Conservation (phyloP, 2,113 vertebrate species). For the Hydrolagus affinis region DNA sequence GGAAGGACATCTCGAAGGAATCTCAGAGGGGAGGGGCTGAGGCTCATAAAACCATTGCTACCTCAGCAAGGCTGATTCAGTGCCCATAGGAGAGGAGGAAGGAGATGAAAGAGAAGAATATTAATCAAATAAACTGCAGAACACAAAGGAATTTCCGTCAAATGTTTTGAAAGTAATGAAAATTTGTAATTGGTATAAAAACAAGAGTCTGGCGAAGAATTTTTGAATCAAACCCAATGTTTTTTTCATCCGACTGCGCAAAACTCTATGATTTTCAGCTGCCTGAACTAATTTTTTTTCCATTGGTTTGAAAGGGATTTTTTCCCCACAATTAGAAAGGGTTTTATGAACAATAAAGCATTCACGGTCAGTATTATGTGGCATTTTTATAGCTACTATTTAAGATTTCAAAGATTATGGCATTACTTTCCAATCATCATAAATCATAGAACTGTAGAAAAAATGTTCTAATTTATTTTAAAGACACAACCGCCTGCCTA, state of each 20-base stretch:
- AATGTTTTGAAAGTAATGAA: not conserved
- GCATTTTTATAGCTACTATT: not conserved
- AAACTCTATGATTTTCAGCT: slow-evolving; percentile 9
- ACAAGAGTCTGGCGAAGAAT: too few relatives aligned
- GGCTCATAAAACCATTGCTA: too few relatives aligned
- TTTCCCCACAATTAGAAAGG: not conserved
- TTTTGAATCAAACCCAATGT: not conserved
- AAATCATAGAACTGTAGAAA: not conserved
- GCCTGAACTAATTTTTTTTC: slow-evolving; percentile 5
- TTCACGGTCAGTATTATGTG: not conserved
- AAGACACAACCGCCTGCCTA: not conserved
- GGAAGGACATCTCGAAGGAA: too few relatives aligned
- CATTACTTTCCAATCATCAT: not conserved
- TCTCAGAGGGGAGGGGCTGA: too few relatives aligned
- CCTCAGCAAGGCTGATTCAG: too few relatives aligned
- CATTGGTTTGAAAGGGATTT: slow-evolving; percentile 12
- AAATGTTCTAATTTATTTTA: not conserved
- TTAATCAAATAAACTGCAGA: too few relatives aligned
- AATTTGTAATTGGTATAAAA: not conserved
- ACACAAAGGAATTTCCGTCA: not conserved
- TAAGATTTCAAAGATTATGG: not conserved
- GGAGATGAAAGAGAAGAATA: too few relatives aligned
- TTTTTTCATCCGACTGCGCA: not conserved
- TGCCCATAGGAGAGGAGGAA: too few relatives aligned
- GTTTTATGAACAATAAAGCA: slow-evolving; percentile 1